Percentiles rank a stretch among this genome's conserved stretches.
Evolutionary conservation across 2,888 invertebrate species (phyloP).

Genomic region (Nomada lathburiana): DNA sequence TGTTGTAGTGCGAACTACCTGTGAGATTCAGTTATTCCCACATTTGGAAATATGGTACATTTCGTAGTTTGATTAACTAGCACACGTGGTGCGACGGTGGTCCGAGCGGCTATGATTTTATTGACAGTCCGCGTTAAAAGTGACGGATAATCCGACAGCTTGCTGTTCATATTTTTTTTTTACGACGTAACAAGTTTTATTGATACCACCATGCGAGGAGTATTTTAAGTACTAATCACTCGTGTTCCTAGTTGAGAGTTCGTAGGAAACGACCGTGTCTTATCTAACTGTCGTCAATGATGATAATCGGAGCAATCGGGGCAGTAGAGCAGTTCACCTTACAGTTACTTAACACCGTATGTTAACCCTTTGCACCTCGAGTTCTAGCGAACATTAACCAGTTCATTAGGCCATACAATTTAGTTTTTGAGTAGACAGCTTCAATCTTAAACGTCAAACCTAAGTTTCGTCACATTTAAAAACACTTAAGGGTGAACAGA

Average conservation of each 20-base stretch:
- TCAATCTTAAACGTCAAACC: no score
- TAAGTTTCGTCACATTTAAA: no score
- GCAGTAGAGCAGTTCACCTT: conserved; percentile 10
- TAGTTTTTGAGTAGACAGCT: no score
- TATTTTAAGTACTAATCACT: conserved; percentile 15
- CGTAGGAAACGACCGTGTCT: not conserved
- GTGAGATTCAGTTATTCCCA: no score
- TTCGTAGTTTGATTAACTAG: no score
- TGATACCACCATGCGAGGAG: not conserved
- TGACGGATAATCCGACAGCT: not conserved
- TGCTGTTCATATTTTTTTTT: not conserved
- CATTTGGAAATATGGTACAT: no score
- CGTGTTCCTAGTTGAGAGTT: not conserved
- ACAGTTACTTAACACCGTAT: not conserved
- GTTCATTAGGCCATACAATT: no score
- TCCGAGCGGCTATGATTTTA: no score
- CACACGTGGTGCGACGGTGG: no score
- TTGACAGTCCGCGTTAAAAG: no score
- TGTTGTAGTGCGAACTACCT: no score
- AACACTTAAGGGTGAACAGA: no score
- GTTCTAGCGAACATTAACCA: not conserved
- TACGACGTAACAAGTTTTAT: not conserved
- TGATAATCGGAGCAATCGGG: conserved; percentile 16
- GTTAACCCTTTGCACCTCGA: not conserved
- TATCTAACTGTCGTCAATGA: conserved; percentile 20